Base-by-base conservation (phyloP, 2,113 vertebrate species). In the Macrotis lagotis region DNA sequence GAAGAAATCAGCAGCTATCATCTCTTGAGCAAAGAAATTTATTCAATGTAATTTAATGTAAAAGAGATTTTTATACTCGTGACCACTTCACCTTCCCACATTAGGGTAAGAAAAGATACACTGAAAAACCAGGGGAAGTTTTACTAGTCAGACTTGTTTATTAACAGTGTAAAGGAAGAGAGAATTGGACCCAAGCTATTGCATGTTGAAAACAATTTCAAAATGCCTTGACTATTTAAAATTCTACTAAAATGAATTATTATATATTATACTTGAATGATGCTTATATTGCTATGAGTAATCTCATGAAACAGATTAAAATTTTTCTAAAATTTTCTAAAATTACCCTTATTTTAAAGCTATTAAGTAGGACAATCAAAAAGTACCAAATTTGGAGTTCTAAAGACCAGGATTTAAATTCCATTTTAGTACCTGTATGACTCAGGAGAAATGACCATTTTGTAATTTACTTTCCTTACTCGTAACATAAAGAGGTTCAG, bases 1-100 rank as follows among this genome's bases (percentile, higher is more conserved):
- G 95, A 96, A 95, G 90, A 97, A 97, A 97, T 97, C 90, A 95
- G 51, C 91, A 89, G n/a, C 66, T 89, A 88, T 96, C 91, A 91
- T 97, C 74, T 92, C 91, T 90, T 50, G 89, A 94, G 12, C 6
- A 28, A 51, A 31, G 25, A 97, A 96, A 92, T 50, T 94, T 97
- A 95, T 93, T 97, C 50, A 96, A 55, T 96, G 51, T 59, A 97
- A 97, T 96, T 92, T 97, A 96, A 96, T 96, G 31, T 95, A 96
- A 97, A 96, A 95, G 6, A 51, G 88, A 2, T 90, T 94, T 97
- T 96, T 96, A 91, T 94, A 92, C 48, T 96, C 19, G 26, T 96
- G 92, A 90, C 94, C 95, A 93, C 93, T 89, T 50, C 95, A 51
- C 59, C 50, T 55, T 97, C 44, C 74, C 88, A 66, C 37, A 96